phyloP scores from a whole-genome alignment of 37 sponge, comb jelly and placozoan genomes.

The Aplysina aerophoba region DNA sequence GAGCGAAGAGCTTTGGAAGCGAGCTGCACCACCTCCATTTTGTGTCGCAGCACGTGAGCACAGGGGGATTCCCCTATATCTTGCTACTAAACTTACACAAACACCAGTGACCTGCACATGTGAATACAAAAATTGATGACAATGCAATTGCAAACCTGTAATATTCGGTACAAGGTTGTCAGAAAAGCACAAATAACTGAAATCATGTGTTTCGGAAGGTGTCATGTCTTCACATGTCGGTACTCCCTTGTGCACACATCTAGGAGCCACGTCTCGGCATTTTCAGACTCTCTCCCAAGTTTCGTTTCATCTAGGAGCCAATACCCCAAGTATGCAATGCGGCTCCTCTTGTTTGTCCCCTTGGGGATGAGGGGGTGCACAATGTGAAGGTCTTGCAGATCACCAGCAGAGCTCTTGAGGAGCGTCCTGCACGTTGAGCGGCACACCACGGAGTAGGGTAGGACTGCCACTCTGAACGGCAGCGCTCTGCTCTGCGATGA shows the following conservation, averaged over 20 bases:
- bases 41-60: background rate
- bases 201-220: no score
- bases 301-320: background rate
- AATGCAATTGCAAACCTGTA: no score
- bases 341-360: background rate
- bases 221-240: no score
- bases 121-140: no score
- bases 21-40: conserved; percentile 45
- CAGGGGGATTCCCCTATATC: no score
- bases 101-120: no score
- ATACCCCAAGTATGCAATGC: background rate
- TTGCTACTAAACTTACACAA: no score
- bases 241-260: no score
- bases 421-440: background rate
- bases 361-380: background rate
- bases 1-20: conserved; percentile 48
- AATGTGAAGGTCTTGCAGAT: background rate
- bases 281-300: background rate
- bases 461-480: background rate
- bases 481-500: background rate
- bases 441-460: background rate
- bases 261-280: no score
- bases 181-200: no score
- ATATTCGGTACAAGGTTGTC: no score
- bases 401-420: background rate